These are phyloP conservation scores for Protaetia brevitarsis DNA, from an alignment of 1,140 invertebrate genomes.

Conservation along the genomic window DNA sequence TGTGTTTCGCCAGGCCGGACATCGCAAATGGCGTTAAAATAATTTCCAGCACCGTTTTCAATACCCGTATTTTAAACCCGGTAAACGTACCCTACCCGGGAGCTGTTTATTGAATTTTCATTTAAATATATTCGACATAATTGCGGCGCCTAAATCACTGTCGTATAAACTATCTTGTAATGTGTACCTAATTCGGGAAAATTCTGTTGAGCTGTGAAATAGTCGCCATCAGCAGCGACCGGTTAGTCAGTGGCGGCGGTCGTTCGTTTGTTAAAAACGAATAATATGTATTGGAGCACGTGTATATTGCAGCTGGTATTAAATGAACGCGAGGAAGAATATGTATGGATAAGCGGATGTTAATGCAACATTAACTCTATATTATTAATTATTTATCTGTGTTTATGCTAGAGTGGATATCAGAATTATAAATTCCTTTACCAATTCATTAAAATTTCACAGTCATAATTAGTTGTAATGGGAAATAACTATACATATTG, in stretches of 20 bases:
- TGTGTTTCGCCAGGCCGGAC: slow-evolving; percentile 18
- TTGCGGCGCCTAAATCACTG: slow-evolving; percentile 4
- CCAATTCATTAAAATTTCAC: too few species aligned
- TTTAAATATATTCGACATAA: slow-evolving; percentile 21
- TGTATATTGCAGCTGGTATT: too few species aligned
- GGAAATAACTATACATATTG: too few species aligned
- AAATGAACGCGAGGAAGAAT: background rate
- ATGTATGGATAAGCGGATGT: background rate
- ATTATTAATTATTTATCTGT: background rate
- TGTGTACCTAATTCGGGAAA: background rate
- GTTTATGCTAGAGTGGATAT: too few species aligned
- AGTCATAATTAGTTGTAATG: too few species aligned
- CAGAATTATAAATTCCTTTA: too few species aligned
- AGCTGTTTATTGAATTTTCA: slow-evolving; percentile 21
- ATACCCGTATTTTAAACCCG: slow-evolving; percentile 7
- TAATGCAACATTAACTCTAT: background rate
- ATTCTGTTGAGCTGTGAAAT: slow-evolving; percentile 14
- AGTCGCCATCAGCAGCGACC: background rate
- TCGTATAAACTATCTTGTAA: slow-evolving; percentile 10
- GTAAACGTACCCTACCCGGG: too few species aligned
- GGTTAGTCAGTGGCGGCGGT: too few species aligned
- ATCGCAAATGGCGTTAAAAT: slow-evolving; percentile 18
- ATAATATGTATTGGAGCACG: slow-evolving; percentile 5
- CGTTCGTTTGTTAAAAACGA: background rate
- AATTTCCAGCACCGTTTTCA: slow-evolving; percentile 18